These are phyloP conservation scores for Neolamprologus longior DNA, from an alignment of 2,113 vertebrate species.

Conservation along the genomic window DNA sequence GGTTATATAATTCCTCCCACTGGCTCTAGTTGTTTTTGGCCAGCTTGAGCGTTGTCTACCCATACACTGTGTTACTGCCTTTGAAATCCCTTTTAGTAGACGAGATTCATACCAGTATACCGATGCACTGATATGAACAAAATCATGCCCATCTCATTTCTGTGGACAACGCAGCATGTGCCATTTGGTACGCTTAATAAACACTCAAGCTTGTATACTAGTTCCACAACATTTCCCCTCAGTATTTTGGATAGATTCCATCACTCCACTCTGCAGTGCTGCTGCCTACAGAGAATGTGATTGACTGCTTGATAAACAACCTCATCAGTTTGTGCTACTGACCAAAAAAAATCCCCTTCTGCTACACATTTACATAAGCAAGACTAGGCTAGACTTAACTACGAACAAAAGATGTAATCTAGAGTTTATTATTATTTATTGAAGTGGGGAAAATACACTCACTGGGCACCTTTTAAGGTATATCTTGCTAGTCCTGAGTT, in stretches of 20 bases:
- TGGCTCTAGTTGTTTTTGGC: conserved; percentile 1
- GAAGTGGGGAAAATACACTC: background rate
- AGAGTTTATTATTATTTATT: background rate
- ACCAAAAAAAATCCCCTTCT: background rate
- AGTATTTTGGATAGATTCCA: conserved; percentile 1
- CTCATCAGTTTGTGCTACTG: background rate
- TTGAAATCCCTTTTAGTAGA: conserved; percentile 4
- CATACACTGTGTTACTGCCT: background rate
- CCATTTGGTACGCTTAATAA: background rate
- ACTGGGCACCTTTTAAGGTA: background rate
- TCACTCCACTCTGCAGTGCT: background rate
- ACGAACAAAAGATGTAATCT: background rate
- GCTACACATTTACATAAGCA: background rate
- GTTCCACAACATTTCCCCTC: conserved; percentile 33
- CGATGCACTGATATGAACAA: background rate
- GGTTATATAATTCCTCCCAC: conserved; percentile 4
- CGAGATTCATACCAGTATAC: background rate
- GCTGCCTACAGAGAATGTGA: background rate
- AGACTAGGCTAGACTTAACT: background rate
- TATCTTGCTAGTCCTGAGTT: background rate
- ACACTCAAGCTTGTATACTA: background rate
- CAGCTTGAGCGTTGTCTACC: background rate
- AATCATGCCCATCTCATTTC: background rate
- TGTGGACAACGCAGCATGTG: background rate
- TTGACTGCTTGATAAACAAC: background rate